These are phyloP conservation scores for Sorex araneus DNA, from an alignment of 2,113 vertebrate genomes.

Conservation along the genomic window DNA sequence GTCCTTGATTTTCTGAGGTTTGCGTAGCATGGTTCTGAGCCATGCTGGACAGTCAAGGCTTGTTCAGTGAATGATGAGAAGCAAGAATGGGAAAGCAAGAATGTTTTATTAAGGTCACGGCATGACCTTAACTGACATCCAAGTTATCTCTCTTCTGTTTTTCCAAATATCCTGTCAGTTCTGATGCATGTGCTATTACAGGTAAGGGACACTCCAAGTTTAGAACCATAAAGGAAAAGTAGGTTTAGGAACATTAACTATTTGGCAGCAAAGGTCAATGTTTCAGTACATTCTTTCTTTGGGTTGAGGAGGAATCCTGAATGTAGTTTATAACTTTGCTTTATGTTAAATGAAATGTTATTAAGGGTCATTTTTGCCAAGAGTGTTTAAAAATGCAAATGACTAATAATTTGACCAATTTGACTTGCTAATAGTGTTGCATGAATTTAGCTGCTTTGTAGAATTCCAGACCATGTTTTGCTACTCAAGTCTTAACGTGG, in stretches of 20 bases:
- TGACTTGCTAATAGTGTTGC: slow-evolving; percentile 37
- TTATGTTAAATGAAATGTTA: slow-evolving; percentile 1
- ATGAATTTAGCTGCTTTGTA: slow-evolving; percentile 9
- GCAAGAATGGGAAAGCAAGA: too few relatives aligned
- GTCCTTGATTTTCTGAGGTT: too few relatives aligned
- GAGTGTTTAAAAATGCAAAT: slow-evolving; percentile 9
- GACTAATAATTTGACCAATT: not conserved
- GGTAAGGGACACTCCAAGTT: not conserved
- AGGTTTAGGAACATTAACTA: not conserved
- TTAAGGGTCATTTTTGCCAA: slow-evolving; percentile 8
- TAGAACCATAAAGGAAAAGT: not conserved
- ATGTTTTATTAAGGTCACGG: not conserved
- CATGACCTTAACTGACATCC: not conserved
- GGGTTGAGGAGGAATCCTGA: not conserved
- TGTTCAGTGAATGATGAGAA: too few relatives aligned
- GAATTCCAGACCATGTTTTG: slow-evolving; percentile 3
- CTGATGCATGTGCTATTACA: not conserved
- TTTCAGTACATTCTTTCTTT: not conserved
- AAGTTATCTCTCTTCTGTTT: not conserved
- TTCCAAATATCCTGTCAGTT: slow-evolving; percentile 1
- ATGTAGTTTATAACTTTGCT: slow-evolving; percentile 27
- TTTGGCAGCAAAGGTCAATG: not conserved
- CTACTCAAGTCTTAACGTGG: slow-evolving; percentile 3
- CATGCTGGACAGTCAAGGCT: too few relatives aligned
- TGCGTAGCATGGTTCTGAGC: too few relatives aligned